A percentile compares a stretch with the other conserved stretches of the same genome.
phyloP scores from a whole-genome alignment of 2,113 vertebrate species.

The Callochromis pleurospilus region DNA sequence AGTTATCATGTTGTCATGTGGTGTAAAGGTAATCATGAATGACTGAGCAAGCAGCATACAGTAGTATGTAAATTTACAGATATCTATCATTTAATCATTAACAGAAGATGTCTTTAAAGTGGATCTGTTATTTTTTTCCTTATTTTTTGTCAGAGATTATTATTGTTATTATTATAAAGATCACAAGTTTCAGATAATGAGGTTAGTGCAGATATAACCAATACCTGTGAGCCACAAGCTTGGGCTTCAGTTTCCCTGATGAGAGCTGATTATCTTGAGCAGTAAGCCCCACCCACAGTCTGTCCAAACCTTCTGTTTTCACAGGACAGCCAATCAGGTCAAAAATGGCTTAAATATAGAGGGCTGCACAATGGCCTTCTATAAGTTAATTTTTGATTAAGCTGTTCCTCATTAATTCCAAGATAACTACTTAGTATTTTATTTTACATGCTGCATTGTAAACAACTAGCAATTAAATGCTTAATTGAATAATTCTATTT shows the following conservation, averaged over 20 bases:
- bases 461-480: background rate
- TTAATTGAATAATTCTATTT: background rate
- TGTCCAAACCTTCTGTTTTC: background rate
- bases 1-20: background rate
- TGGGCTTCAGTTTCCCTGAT: background rate
- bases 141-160: background rate
- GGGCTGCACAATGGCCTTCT: background rate
- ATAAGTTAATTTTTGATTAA: background rate
- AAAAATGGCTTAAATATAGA: background rate
- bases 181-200: background rate
- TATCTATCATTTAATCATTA: background rate
- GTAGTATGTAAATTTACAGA: background rate
- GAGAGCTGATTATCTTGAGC: background rate
- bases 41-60: background rate
- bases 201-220: background rate
- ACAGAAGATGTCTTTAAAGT: background rate
- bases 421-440: background rate
- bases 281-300: background rate
- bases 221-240: background rate
- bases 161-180: background rate
- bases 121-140: background rate
- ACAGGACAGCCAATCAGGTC: background rate
- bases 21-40: background rate
- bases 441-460: background rate
- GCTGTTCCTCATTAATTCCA: background rate